Evolutionary conservation across 1,140 invertebrate species (phyloP).

Genomic region (Bathynomus jamesi): DNA sequence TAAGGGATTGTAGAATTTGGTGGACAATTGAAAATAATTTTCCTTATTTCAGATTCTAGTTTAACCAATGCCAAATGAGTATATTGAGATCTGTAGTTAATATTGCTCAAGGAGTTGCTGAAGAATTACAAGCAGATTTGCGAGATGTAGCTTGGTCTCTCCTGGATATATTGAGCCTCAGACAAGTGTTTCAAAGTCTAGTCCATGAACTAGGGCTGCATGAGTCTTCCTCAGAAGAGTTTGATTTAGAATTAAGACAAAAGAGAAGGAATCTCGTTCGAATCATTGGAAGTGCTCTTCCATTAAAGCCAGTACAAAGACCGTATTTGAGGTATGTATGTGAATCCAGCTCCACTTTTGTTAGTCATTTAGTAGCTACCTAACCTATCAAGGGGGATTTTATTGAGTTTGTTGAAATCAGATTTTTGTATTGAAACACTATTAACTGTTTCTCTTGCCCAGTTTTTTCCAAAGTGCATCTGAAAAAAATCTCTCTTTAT

Average conservation of each 20-base stretch:
- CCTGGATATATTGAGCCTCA: not conserved
- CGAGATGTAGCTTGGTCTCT: not conserved
- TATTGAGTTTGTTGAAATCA: too few species aligned
- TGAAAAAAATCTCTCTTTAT: too few species aligned
- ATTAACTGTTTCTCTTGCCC: too few species aligned
- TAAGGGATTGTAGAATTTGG: too few species aligned
- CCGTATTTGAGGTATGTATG: not conserved
- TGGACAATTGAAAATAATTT: too few species aligned
- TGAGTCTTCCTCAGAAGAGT: not conserved
- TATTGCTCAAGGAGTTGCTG: not conserved
- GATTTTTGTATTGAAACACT: too few species aligned
- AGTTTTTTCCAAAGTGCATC: too few species aligned
- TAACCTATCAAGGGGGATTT: too few species aligned
- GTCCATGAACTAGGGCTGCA: not conserved
- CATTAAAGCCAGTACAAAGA: not conserved
- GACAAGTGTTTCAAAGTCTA: not conserved
- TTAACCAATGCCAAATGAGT: not conserved
- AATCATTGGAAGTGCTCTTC: not conserved
- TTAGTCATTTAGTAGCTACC: too few species aligned
- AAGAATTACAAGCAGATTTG: not conserved
- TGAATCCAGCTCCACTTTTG: too few species aligned
- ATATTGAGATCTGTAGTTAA: not conserved
- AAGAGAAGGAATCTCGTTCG: not conserved
- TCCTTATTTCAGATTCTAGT: too few species aligned
- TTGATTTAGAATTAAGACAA: not conserved